phyloP scores from a whole-genome alignment of 2,113 vertebrate species.

The Notarius lentiginosus region DNA sequence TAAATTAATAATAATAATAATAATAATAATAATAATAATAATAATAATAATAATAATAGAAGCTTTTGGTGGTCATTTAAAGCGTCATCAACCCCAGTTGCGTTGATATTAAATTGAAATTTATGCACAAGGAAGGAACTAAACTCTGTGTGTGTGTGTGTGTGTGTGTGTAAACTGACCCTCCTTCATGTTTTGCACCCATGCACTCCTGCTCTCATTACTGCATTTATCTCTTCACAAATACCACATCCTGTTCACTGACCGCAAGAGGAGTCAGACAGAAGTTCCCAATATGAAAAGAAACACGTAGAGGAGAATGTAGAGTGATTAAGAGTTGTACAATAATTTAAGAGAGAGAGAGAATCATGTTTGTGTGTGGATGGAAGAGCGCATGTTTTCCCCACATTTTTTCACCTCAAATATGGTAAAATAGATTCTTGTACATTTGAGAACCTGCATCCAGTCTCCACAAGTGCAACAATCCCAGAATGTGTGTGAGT shows the following conservation, averaged over 20 bases:
- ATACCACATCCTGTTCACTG: neutral
- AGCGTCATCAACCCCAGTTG: neutral
- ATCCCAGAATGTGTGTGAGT: neutral
- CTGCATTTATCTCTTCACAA: conserved; percentile 49
- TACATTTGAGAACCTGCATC: neutral
- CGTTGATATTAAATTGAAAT: neutral
- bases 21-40: neutral
- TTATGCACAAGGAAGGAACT: neutral
- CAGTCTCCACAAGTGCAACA: neutral
- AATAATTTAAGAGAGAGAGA: neutral
- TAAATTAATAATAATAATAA: neutral
- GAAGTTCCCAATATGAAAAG: neutral
- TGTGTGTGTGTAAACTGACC: conserved; percentile 69
- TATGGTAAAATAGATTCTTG: neutral
- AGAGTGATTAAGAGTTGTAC: neutral
- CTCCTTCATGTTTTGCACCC: conserved; percentile 90
- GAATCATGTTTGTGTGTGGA: neutral
- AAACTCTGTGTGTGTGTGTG: neutral
- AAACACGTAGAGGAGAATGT: neutral
- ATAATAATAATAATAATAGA: neutral
- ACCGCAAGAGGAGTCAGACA: neutral
- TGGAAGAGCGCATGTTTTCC: neutral
- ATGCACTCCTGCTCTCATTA: conserved; percentile 79
- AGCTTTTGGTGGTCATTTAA: neutral
- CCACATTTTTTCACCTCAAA: neutral